phyloP scores from a whole-genome alignment of 1,140 invertebrate genomes.

The Pseudoatta argentina region DNA sequence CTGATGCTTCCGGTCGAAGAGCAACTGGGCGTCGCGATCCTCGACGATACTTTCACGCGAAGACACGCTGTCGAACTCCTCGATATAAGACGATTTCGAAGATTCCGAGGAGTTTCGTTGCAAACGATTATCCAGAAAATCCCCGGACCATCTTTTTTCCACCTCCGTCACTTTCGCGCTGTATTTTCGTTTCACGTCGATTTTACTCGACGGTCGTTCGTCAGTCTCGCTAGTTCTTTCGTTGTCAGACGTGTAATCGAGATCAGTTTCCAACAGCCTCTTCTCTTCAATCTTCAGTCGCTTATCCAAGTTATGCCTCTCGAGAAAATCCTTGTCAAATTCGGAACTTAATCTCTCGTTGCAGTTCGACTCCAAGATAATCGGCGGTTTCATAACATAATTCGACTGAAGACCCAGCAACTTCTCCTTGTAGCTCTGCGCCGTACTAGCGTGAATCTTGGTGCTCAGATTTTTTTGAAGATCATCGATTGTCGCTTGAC shows the following conservation, averaged over 20 bases:
- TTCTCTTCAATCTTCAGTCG: slow-evolving; percentile 79
- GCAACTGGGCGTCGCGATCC: slow-evolving; percentile 22
- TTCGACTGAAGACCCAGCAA: slow-evolving; percentile 34
- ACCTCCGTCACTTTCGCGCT: slow-evolving; percentile 80
- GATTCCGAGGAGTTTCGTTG: slow-evolving; percentile 80
- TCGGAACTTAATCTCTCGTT: slow-evolving; percentile 66
- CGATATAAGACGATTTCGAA: slow-evolving; percentile 82
- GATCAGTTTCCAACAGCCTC: slow-evolving; percentile 62
- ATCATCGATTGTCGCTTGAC: slow-evolving; percentile 78
- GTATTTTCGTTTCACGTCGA: slow-evolving; percentile 70
- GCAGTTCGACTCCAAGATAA: slow-evolving; percentile 63
- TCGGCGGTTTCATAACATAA: slow-evolving; percentile 54
- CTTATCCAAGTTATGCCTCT: slow-evolving; percentile 77
- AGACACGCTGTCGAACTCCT: slow-evolving; percentile 82
- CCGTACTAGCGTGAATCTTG: slow-evolving; percentile 78
- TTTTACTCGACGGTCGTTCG: not conserved
- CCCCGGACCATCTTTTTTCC: slow-evolving; percentile 82
- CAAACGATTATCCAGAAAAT: slow-evolving; percentile 79
- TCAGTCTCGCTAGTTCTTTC: slow-evolving; percentile 51
- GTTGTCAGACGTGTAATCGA: slow-evolving; percentile 70
- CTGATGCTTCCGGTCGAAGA: not conserved
- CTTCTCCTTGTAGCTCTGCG: slow-evolving; percentile 78
- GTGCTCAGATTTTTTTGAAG: slow-evolving; percentile 80
- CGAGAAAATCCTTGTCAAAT: slow-evolving; percentile 80
- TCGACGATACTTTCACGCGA: slow-evolving; percentile 78